Evolutionary conservation across 2,113 vertebrate genomes (phyloP), one percentile per base, ranked within the genome.

Genomic region (Psilopsiagon aymara): DNA sequence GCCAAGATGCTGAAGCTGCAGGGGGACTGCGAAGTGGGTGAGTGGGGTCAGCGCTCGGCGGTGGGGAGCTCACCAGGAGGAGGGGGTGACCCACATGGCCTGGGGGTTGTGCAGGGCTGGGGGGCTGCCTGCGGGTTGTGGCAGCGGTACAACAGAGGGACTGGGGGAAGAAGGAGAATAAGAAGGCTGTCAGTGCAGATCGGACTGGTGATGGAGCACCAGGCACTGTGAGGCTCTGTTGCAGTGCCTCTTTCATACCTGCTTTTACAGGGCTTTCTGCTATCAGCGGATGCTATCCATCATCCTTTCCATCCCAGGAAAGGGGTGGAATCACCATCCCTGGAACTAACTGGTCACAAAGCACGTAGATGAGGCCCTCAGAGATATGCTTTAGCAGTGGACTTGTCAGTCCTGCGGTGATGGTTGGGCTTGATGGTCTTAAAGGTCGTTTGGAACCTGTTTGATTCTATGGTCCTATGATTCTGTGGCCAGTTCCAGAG

Each of bases 1-100:
- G 99, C 99, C 81, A 99, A 99, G 96, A 98, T 99, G 92, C 97
- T 99, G 96, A 98, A 98, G 79, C 98, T 99, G 62, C 99, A 99
- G 9, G 98, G 98, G 7, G 97, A 97, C 80, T 60, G 97, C 9
- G 99, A 99, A 97, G 99, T 99, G 68, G 99, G 99, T 99, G 89
- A 97, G 98, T 73, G 67, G 37, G 55, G 31, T 57, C 55, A 14
- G 31, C 13, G 18, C 21, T 21, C 35, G 21, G 5, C 8, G 27
- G 19, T 31, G 24, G n/a, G 7, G 28, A 7, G 64, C 21, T 4
- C 8, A 8, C 13, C 4, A 25, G 39, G 24, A 4, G 16, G 13
- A 59, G 57, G 57, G 57, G 33, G 33, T 15, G 57, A 59, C 29
- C 52, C 29, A 11, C 10, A 6, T 17, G 52, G 9, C 33, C 20